phyloP scores from a whole-genome alignment of 2,113 vertebrate species.

The Burhinus oedicnemus region DNA sequence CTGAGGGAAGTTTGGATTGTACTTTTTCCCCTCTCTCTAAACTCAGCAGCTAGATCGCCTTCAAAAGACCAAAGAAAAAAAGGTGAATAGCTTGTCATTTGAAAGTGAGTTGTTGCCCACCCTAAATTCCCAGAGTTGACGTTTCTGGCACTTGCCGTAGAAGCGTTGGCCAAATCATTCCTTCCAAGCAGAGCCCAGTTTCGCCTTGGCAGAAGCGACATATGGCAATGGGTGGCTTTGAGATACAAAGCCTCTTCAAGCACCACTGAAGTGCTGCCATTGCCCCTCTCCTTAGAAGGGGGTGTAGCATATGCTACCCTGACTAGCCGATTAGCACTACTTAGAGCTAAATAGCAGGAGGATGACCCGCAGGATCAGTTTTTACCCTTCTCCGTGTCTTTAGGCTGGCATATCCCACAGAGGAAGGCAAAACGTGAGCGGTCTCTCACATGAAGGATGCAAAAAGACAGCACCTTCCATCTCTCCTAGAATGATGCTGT shows the following conservation, averaged over 20 bases:
- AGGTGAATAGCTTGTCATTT: conserved; percentile 41
- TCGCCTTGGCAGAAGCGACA: conserved; percentile 24
- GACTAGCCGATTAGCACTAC: conserved; percentile 45
- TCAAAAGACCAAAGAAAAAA: conserved; percentile 11
- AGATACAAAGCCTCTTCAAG: conserved; percentile 41
- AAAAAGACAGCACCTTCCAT: not conserved
- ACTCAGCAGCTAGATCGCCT: not conserved
- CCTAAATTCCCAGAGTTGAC: conserved; percentile 28
- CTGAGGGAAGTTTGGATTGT: not conserved
- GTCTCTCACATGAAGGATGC: not conserved
- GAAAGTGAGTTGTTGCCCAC: conserved; percentile 39
- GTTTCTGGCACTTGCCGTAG: conserved; percentile 15
- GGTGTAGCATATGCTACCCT: conserved; percentile 39
- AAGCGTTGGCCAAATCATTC: not conserved
- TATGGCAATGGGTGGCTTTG: conserved; percentile 33
- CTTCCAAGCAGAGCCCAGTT: conserved; percentile 39
- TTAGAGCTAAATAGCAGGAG: conserved; percentile 17
- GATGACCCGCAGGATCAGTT: not conserved
- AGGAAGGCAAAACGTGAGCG: not conserved
- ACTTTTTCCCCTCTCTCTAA: not conserved
- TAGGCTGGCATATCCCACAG: not conserved
- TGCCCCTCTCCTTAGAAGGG: conserved; percentile 48
- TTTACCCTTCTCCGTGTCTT: not conserved
- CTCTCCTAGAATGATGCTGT: not conserved
- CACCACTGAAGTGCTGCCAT: conserved; percentile 52